These are phyloP conservation scores for Monopterus albus DNA, from an alignment of 2,113 vertebrate genomes.

Conservation along the genomic window DNA sequence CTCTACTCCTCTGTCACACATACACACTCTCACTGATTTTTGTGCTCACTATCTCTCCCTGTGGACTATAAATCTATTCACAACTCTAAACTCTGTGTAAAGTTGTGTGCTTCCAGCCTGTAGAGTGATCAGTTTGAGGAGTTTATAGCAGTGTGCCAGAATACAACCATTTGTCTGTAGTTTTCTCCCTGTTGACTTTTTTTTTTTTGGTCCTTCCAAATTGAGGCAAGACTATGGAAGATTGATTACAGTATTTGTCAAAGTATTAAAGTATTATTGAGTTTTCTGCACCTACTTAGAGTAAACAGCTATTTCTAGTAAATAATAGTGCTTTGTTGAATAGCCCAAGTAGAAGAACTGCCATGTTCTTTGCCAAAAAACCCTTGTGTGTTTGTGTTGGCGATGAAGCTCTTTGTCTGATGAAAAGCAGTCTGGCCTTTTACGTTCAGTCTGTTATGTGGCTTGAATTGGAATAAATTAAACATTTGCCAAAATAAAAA, in stretches of 20 bases:
- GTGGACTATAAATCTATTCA: constrained; percentile 27
- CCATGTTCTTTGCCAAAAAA: constrained; percentile 2
- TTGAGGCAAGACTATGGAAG: constrained; percentile 11
- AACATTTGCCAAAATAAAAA: neutral
- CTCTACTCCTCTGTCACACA: constrained; percentile 18
- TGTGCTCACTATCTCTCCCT: constrained; percentile 20
- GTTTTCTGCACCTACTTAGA: constrained; percentile 2
- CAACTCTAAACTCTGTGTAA: constrained; percentile 15
- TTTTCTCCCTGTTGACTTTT: constrained; percentile 22
- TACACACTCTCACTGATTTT: constrained; percentile 1
- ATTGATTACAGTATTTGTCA: constrained; percentile 24
- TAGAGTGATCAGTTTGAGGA: constrained; percentile 26
- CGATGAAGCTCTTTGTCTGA: constrained; percentile 13
- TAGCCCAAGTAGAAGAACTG: neutral
- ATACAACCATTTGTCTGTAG: constrained; percentile 27
- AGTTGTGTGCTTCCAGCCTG: constrained; percentile 32
- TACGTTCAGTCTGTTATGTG: neutral
- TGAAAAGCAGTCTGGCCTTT: constrained; percentile 3
- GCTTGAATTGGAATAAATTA: constrained; percentile 22
- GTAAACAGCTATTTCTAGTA: constrained; percentile 1
- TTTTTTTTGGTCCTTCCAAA: constrained; percentile 10
- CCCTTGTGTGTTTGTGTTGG: constrained; percentile 7
- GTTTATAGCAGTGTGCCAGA: constrained; percentile 15
- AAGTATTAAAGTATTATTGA: neutral
- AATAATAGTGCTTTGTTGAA: constrained; percentile 6